Base-by-base conservation (phyloP, 2,113 vertebrate species). In the Noctilio leporinus region DNA sequence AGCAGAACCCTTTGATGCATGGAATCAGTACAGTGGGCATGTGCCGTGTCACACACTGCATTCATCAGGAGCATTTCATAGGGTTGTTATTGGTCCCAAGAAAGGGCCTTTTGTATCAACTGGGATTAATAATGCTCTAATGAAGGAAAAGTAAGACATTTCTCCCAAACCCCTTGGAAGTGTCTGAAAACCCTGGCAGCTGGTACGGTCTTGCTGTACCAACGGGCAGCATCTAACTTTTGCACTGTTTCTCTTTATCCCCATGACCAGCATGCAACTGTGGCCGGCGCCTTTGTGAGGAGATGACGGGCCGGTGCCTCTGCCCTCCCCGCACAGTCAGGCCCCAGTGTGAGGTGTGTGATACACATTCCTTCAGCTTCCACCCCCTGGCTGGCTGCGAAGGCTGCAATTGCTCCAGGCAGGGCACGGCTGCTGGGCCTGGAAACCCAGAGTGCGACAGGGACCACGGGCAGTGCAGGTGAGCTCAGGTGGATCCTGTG, bases 311-410 rank as follows among this genome's bases (percentile, higher is more conserved):
- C 35, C 95, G 93, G 80, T 99, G 99, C 91, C 98, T 99, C 95
- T 99, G 99, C 91, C 99, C 99, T 3, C 99, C 99, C 1, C 98
- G 81, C 96, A 99, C 99, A 0, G 95, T 99, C 93, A 98, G 97
- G 91, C 99, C 99, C 3, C 91, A 97, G 43, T 99, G 99, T 70
- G 98, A 99, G 49, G 89, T 92, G 33, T 99, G 99, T 8, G 97
- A 99, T 95, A 92, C 77, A 11, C 97, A 98, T 47, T 98, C 98
- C 49, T 99, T 99, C 97, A 98, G 98, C 97, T 99, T 98, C 96
- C 99, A 99, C 94, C 99, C 99, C 2, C 51, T 99, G 93, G 96
- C 98, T 11, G 99, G 99, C 97, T 99, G 99, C 0, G 98, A 99
- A 92, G 97, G 95, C 94, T 99, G 99, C 91, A 99, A 98, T 88